Evolutionary conservation across 2,797 vertebrate genomes (phyloP).

Genomic region (Coregonus ussuriensis): DNA sequence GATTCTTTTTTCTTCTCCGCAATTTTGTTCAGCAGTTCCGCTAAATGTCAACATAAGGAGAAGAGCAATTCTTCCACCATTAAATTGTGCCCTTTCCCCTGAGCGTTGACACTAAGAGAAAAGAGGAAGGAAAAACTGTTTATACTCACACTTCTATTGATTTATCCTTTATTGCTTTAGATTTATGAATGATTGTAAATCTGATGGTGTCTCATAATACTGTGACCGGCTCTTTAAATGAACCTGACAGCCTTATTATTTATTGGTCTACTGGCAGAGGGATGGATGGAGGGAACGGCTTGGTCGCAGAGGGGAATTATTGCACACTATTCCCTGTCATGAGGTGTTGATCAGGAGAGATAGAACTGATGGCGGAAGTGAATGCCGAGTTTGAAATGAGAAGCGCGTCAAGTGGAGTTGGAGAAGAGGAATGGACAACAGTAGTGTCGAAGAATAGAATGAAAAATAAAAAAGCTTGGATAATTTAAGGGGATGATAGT

Average conservation of each 20-base stretch:
- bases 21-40: background rate
- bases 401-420: no score
- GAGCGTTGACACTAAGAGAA: constrained; percentile 52
- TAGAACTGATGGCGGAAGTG: no score
- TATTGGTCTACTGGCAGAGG: constrained; percentile 59
- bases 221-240: constrained; percentile 73
- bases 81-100: constrained; percentile 53
- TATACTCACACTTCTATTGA: constrained; percentile 66
- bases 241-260: constrained; percentile 77
- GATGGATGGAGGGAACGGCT: background rate
- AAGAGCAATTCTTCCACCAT: constrained; percentile 45
- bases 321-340: background rate
- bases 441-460: no score
- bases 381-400: no score
- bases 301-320: background rate
- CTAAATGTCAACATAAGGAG: constrained; percentile 1
- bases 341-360: background rate
- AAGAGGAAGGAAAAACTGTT: constrained; percentile 54
- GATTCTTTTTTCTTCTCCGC: background rate
- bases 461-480: no score
- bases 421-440: no score
- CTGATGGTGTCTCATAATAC: constrained; percentile 71
- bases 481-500: no score
- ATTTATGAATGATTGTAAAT: constrained; percentile 78
- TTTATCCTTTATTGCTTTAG: constrained; percentile 72